Conservation (phyloP, 1,140 invertebrate species). For the Penaeus vannamei region DNA sequence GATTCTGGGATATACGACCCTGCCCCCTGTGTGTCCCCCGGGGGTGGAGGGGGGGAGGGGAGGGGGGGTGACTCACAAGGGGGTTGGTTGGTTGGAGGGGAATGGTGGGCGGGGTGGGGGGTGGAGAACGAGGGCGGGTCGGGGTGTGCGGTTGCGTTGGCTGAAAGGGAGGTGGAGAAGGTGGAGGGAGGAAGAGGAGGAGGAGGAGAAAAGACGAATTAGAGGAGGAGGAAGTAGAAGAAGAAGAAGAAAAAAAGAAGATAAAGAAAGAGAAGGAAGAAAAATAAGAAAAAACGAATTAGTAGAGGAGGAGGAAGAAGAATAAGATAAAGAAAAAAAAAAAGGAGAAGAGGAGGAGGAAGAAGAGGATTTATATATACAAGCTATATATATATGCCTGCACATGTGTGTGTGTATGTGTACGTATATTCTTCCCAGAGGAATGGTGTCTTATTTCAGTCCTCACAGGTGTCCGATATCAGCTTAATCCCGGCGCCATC, state of each 20-base stretch:
- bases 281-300: neutral
- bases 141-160: too few relatives aligned
- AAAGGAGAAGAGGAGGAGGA: neutral
- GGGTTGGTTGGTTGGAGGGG: neutral
- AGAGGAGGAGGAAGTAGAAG: too few relatives aligned
- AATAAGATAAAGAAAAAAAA: neutral
- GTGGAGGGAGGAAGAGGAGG: neutral
- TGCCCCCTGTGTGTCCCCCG: too few relatives aligned
- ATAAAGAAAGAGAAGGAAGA: neutral
- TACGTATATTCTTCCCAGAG: neutral
- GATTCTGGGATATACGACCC: too few relatives aligned
- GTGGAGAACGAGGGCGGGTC: too few relatives aligned
- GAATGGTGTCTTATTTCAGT: too few relatives aligned
- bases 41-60: too few relatives aligned
- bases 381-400: neutral
- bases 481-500: too few relatives aligned
- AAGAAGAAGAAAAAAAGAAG: neutral
- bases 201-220: too few relatives aligned
- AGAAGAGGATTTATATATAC: neutral
- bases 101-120: neutral
- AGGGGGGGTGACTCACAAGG: too few relatives aligned
- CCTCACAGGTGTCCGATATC: too few relatives aligned
- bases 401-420: constrained; percentile 6
- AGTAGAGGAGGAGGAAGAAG: neutral
- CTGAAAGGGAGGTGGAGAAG: neutral